A percentile compares a stretch with the other conserved stretches of the same genome.
These are phyloP conservation scores for Chelonia mydas DNA, from an alignment of 2,797 vertebrate genomes.

Conservation along the genomic window DNA sequence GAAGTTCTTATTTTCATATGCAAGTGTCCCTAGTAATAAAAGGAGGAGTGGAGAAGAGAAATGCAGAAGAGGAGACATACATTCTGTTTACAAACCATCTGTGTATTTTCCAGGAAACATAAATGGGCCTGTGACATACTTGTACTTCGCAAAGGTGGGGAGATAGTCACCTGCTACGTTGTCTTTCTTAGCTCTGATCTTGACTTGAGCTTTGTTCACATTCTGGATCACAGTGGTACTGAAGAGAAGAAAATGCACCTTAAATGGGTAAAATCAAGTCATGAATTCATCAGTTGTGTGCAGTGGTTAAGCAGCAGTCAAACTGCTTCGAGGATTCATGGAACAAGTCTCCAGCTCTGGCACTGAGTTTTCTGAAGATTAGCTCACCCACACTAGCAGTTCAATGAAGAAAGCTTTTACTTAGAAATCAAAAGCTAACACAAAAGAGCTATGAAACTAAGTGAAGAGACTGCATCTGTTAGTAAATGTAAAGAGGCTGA, in stretches of 20 bases:
- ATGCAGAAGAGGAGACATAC: background rate
- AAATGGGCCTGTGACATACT: background rate
- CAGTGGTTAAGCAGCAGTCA: background rate
- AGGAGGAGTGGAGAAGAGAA: background rate
- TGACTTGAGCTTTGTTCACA: constrained; percentile 98
- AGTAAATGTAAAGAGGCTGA: background rate
- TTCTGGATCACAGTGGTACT: constrained; percentile 99
- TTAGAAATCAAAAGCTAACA: background rate
- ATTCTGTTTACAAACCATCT: background rate
- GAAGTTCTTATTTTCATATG: background rate
- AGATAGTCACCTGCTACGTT: constrained; percentile 93
- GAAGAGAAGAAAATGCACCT: constrained; percentile 53
- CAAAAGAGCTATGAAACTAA: constrained; percentile 19
- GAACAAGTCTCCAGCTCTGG: background rate
- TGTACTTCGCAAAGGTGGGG: background rate
- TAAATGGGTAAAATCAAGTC: background rate
- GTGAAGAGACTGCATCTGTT: background rate
- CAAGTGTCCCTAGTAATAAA: background rate
- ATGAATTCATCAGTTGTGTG: background rate
- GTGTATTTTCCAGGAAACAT: background rate
- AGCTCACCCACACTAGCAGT: background rate
- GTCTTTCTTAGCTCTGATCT: constrained; percentile 96
- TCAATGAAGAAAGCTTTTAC: background rate
- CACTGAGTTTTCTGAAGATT: background rate
- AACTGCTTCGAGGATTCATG: background rate